Evolutionary conservation across 1,140 invertebrate species (phyloP).

Genomic region (Anagrus nilaparvatae): DNA sequence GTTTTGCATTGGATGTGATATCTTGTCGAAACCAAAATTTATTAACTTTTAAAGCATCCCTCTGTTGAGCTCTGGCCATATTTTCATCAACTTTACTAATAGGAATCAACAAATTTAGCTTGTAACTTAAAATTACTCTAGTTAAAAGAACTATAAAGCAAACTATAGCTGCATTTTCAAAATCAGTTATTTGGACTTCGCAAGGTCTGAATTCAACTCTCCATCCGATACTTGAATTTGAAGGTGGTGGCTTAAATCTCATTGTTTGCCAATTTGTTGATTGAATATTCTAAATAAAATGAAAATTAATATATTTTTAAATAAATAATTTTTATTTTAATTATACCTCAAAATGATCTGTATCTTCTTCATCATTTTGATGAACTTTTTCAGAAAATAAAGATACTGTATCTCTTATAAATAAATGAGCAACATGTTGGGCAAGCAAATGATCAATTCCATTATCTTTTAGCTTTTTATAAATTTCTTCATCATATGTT

Average conservation of each 20-base stretch:
- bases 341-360: constrained; percentile 94
- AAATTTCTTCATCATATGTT: constrained; percentile 76
- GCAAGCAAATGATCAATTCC: constrained; percentile 87
- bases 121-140: constrained; percentile 91
- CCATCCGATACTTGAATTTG: constrained; percentile 95
- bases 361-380: constrained; percentile 88
- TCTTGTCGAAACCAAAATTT: constrained; percentile 90
- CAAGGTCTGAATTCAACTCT: constrained; percentile 98
- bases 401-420: constrained; percentile 94
- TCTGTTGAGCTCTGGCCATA: constrained; percentile 87
- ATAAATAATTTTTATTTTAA: constrained; percentile 9
- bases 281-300: constrained; percentile 80
- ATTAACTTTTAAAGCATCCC: constrained; percentile 70
- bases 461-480: constrained; percentile 68
- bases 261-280: constrained; percentile 99
- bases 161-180: constrained; percentile 99
- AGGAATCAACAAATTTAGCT: constrained; percentile 93
- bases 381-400: constrained; percentile 93
- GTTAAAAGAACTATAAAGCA: constrained; percentile 96
- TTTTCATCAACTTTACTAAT: constrained; percentile 99
- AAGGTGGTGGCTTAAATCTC: constrained; percentile 97
- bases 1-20: constrained; percentile 47
- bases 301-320: not conserved
- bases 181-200: constrained; percentile 97
- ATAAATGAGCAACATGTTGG: constrained; percentile 94